Evolutionary conservation across 2,888 invertebrate genomes (phyloP).

Genomic region (Ceramica pisi): DNA sequence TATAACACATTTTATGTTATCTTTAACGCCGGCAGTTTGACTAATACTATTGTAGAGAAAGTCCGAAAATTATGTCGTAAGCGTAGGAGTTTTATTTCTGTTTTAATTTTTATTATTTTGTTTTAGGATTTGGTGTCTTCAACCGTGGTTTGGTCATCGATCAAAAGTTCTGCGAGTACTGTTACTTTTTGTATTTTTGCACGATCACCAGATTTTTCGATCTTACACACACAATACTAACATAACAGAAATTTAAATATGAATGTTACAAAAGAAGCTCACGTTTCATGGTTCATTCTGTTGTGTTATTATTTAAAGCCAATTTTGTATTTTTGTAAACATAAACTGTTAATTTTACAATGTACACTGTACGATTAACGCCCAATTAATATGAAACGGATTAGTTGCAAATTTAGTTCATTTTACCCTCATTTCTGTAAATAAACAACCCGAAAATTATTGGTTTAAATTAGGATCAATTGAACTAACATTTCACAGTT

Average conservation of each 20-base stretch:
- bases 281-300: no score
- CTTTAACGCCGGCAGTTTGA: conserved; percentile 56
- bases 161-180: no score
- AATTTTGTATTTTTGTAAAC: not conserved
- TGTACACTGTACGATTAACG: not conserved
- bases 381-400: not conserved
- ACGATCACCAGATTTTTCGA: no score
- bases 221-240: no score
- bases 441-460: not conserved
- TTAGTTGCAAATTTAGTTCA: not conserved
- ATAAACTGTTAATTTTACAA: not conserved
- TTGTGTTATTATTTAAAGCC: not conserved
- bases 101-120: conserved; percentile 50
- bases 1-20: conserved; percentile 68
- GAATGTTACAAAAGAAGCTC: no score
- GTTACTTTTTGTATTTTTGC: no score
- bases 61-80: conserved; percentile 61
- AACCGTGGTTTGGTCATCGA: conserved; percentile 24
- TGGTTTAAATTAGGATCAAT: not conserved
- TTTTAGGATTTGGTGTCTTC: conserved; percentile 56
- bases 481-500: not conserved
- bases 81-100: conserved; percentile 67
- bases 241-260: no score
- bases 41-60: conserved; percentile 60
- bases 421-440: not conserved